Conservation (phyloP, 2,797 vertebrate species). For the Poeciliopsis turneri region DNA sequence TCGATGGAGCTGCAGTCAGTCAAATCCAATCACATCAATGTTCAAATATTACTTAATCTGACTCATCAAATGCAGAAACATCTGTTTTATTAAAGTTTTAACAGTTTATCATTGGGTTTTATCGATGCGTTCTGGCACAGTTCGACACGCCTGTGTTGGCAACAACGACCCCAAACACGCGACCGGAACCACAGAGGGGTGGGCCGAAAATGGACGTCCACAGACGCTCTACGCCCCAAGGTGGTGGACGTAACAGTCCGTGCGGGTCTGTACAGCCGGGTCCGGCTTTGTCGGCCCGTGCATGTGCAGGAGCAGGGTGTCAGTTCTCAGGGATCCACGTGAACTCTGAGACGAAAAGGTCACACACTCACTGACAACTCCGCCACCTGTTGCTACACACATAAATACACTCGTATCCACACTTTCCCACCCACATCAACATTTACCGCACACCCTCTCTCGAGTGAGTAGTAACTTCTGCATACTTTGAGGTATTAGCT, state of each 20-base stretch:
- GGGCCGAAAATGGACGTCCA: neutral
- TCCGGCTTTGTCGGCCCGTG: conserved; percentile 15
- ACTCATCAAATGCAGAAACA: too few relatives aligned
- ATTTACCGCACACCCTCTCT: conserved; percentile 43
- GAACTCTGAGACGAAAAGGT: conserved; percentile 70
- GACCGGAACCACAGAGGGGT: neutral
- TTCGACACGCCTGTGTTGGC: too few relatives aligned
- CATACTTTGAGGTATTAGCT: conserved; percentile 38
- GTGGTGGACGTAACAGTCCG: conserved; percentile 9
- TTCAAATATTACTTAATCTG: too few relatives aligned
- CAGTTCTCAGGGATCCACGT: conserved; percentile 56
- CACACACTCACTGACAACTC: conserved; percentile 66
- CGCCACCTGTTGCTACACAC: conserved; percentile 67
- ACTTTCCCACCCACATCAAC: conserved; percentile 45
- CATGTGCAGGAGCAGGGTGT: conserved; percentile 11
- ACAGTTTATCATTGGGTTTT: too few relatives aligned
- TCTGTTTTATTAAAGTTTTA: too few relatives aligned
- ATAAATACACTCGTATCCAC: conserved; percentile 27
- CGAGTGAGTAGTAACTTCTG: conserved; percentile 32
- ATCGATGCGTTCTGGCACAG: too few relatives aligned
- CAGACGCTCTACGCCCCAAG: neutral
- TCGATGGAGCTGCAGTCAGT: neutral
- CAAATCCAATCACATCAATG: too few relatives aligned
- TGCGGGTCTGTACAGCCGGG: conserved; percentile 17
- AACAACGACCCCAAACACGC: neutral